Percentiles rank a stretch among this genome's conserved stretches.
Evolutionary conservation across 2,113 vertebrate genomes (phyloP).

Genomic region (Ochotona curzoniae): DNA sequence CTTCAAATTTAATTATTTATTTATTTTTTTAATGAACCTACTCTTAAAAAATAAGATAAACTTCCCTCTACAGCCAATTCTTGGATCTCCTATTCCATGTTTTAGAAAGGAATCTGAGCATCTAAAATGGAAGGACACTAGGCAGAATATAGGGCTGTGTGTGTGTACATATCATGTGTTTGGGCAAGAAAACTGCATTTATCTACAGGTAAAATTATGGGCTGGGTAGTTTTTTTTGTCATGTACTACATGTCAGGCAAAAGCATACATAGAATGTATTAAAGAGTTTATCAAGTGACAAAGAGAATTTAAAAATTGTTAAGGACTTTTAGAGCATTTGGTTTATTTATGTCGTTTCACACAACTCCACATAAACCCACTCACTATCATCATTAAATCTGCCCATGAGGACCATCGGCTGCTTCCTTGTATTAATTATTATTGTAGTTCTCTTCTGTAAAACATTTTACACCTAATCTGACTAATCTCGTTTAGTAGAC

Average conservation of each 20-base stretch:
- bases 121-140: neutral
- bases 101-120: neutral
- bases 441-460: neutral
- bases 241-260: neutral
- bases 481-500: constrained; percentile 18
- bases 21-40: neutral
- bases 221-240: neutral
- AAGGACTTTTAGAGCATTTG: neutral
- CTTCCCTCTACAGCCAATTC: neutral
- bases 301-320: no score
- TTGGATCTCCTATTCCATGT: neutral
- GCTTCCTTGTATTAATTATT: neutral
- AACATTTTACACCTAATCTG: constrained; percentile 7
- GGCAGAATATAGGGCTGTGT: neutral
- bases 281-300: no score
- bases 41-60: neutral
- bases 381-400: neutral
- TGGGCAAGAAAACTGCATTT: neutral
- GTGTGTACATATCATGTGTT: neutral
- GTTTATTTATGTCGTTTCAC: neutral
- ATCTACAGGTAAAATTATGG: neutral
- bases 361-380: neutral
- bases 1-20: neutral
- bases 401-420: neutral
- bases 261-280: neutral